These are phyloP conservation scores for Drosophila parabipectinata DNA, from an alignment of 1,140 invertebrate species.

Conservation along the genomic window DNA sequence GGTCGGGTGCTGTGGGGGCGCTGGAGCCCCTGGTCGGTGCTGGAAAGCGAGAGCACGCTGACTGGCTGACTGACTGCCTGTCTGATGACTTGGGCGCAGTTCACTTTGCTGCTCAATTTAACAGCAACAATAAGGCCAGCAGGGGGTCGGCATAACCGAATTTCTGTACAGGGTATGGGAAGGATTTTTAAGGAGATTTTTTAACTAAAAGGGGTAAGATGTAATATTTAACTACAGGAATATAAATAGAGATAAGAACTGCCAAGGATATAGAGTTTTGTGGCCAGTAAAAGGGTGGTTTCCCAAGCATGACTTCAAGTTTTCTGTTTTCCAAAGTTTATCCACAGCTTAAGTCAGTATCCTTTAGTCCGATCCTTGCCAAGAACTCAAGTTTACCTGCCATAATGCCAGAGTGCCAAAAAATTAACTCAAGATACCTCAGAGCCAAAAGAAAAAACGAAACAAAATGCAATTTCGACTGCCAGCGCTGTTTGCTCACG, in stretches of 20 bases:
- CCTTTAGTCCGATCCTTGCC: background rate
- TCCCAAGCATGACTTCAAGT: too few species aligned
- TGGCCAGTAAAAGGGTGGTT: too few species aligned
- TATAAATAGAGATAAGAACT: too few species aligned
- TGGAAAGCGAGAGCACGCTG: background rate
- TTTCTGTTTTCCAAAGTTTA: too few species aligned
- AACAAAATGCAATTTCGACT: constrained; percentile 60
- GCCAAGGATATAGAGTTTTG: too few species aligned
- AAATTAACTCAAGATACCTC: constrained; percentile 63
- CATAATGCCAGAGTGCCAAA: constrained; percentile 56
- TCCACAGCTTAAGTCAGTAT: constrained; percentile 3
- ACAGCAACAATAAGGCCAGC: constrained; percentile 63
- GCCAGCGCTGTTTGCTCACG: constrained; percentile 45
- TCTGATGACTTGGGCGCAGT: constrained; percentile 33
- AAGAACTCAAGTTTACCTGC: background rate
- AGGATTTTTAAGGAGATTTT: background rate
- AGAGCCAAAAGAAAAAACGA: constrained; percentile 12
- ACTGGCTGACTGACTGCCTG: constrained; percentile 15
- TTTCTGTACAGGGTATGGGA: constrained; percentile 20
- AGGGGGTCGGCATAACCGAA: constrained; percentile 17
- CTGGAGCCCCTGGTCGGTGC: background rate
- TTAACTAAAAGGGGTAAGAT: background rate
- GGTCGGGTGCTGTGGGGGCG: too few species aligned
- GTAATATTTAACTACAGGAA: background rate
- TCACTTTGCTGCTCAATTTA: constrained; percentile 74